Conservation (phyloP, 2,888 invertebrate species). For the Iselma pallidipennis region DNA sequence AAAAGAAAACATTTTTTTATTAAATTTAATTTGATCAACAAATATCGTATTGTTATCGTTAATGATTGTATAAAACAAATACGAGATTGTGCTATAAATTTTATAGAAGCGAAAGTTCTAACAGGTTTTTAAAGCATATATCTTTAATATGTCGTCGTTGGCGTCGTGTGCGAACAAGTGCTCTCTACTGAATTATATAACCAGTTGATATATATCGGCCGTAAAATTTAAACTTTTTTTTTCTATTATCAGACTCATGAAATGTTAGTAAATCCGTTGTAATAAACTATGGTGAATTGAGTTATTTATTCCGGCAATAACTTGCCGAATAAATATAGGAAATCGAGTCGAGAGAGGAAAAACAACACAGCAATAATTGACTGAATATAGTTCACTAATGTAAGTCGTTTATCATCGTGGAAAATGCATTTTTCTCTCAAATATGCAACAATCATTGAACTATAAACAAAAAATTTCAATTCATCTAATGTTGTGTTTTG, state of each 20-base stretch:
- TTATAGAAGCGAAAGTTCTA: not conserved
- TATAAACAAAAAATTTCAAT: not conserved
- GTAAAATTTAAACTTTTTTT: constrained; percentile 29
- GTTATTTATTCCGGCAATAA: constrained; percentile 31
- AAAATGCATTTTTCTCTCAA: not conserved
- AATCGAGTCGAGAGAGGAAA: not conserved
- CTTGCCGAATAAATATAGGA: constrained; percentile 11
- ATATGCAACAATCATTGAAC: not conserved
- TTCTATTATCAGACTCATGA: constrained; percentile 32
- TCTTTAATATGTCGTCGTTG: not conserved
- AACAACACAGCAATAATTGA: not conserved
- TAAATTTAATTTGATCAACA: not conserved
- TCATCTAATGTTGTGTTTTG: not conserved
- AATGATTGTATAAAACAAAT: not conserved
- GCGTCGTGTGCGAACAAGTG: constrained; percentile 22
- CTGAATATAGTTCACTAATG: not conserved
- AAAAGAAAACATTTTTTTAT: not conserved
- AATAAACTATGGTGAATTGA: constrained; percentile 32
- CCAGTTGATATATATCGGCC: constrained; percentile 32
- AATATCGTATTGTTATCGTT: not conserved
- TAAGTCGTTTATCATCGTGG: not conserved
- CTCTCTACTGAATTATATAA: constrained; percentile 32
- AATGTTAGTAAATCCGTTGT: constrained; percentile 32
- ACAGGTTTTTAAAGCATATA: not conserved
- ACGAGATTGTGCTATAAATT: too few species aligned